phyloP scores from a whole-genome alignment of 2,797 vertebrate species.

The Peromyscus eremicus region DNA sequence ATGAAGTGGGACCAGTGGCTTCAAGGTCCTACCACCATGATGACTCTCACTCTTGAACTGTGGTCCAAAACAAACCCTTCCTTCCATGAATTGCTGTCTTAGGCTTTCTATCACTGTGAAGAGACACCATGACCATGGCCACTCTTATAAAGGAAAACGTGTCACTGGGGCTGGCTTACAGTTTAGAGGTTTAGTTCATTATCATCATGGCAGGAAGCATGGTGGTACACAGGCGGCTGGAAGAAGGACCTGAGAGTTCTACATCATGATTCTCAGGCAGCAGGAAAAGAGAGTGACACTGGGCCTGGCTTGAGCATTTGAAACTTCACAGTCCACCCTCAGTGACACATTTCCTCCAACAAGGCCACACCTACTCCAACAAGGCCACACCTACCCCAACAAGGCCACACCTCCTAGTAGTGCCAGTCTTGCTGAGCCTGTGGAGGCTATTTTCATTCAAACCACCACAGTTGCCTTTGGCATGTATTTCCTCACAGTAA shows the following conservation, averaged over 20 bases:
- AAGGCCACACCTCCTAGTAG: not conserved
- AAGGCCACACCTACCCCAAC: not conserved
- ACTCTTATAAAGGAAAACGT: not conserved
- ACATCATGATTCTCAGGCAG: not conserved
- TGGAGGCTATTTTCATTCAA: not conserved
- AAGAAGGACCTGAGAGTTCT: not conserved
- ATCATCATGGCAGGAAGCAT: not conserved
- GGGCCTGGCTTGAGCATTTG: not conserved
- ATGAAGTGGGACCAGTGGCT: not conserved
- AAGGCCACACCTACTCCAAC: not conserved
- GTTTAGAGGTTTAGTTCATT: not conserved
- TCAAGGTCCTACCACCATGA: not conserved
- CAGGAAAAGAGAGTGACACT: not conserved
- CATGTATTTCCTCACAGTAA: not conserved
- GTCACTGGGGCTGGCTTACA: not conserved
- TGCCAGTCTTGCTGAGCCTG: not conserved
- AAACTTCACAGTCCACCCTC: not conserved
- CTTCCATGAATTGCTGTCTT: not conserved
- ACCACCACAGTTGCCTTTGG: not conserved
- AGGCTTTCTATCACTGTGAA: not conserved
- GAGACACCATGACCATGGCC: not conserved
- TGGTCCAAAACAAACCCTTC: not conserved
- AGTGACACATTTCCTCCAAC: not conserved
- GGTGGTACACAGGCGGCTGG: not conserved
- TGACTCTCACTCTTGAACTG: not conserved